Evolutionary conservation across 2,797 vertebrate species (phyloP).

Genomic region (Gallinago nigripennis): DNA sequence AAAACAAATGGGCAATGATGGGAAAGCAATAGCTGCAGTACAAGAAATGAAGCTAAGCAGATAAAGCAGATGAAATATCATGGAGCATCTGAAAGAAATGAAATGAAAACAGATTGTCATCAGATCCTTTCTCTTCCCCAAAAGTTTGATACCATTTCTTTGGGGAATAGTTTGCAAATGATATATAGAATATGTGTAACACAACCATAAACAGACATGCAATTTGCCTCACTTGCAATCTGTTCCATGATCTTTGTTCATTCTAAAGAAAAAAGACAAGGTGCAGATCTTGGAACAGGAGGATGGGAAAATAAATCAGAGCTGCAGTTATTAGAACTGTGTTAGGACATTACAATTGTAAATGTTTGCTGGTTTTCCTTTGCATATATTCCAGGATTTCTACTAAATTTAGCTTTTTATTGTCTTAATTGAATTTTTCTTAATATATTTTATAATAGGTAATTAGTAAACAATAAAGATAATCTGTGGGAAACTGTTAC

Average conservation of each 20-base stretch:
- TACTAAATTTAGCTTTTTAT: slow-evolving; percentile 19
- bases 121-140: slow-evolving; percentile 61
- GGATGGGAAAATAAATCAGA: slow-evolving; percentile 60
- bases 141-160: slow-evolving; percentile 77
- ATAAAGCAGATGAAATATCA: slow-evolving; percentile 53
- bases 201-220: slow-evolving; percentile 72
- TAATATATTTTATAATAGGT: slow-evolving; percentile 25
- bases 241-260: slow-evolving; percentile 76
- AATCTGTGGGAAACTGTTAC: neutral
- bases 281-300: slow-evolving; percentile 44
- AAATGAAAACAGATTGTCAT: slow-evolving; percentile 75
- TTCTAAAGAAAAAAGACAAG: slow-evolving; percentile 60
- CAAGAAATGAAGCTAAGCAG: slow-evolving; percentile 46
- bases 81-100: slow-evolving; percentile 70
- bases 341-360: neutral
- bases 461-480: neutral
- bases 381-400: slow-evolving; percentile 58
- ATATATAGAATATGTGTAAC: slow-evolving; percentile 72
- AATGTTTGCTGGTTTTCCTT: slow-evolving; percentile 26
- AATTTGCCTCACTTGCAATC: slow-evolving; percentile 76
- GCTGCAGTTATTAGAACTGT: slow-evolving; percentile 65
- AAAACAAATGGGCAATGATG: slow-evolving; percentile 4
- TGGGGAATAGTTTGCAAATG: slow-evolving; percentile 76
- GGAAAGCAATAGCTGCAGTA: slow-evolving; percentile 17
- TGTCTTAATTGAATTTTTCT: neutral